Conservation (phyloP, 2,888 invertebrate species). For the Eilema griseolum region DNA sequence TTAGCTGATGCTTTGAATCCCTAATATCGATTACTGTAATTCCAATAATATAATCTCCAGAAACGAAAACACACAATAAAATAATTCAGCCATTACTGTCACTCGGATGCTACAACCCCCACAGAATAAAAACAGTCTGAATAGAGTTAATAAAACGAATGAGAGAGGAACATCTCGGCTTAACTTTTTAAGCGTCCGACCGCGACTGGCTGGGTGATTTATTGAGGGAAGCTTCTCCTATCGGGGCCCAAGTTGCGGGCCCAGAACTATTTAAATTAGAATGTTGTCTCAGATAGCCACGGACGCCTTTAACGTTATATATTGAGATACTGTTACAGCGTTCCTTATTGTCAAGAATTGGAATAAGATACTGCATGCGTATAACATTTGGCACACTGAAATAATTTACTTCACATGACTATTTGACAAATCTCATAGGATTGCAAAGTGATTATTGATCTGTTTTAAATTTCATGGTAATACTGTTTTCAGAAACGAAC, state of each 20-base stretch:
- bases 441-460: too few species aligned
- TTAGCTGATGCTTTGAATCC: not conserved
- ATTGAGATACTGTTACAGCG: slow-evolving; percentile 30
- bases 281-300: slow-evolving; percentile 71
- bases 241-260: slow-evolving; percentile 46
- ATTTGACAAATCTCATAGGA: too few species aligned
- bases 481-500: too few species aligned
- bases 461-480: too few species aligned
- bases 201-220: slow-evolving; percentile 59
- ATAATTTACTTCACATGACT: too few species aligned
- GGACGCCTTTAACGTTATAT: slow-evolving; percentile 59
- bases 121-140: slow-evolving; percentile 27
- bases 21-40: not conserved
- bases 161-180: slow-evolving; percentile 61
- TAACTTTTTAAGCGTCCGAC: slow-evolving; percentile 72
- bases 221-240: slow-evolving; percentile 55
- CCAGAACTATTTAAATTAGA: slow-evolving; percentile 79
- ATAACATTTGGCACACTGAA: not conserved
- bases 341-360: not conserved
- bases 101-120: slow-evolving; percentile 12
- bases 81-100: slow-evolving; percentile 25
- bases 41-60: not conserved
- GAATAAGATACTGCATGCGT: not conserved
- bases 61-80: slow-evolving; percentile 6
- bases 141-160: slow-evolving; percentile 60